Base-by-base conservation (phyloP, 2,797 vertebrate species). In the Lagodon rhomboides region DNA sequence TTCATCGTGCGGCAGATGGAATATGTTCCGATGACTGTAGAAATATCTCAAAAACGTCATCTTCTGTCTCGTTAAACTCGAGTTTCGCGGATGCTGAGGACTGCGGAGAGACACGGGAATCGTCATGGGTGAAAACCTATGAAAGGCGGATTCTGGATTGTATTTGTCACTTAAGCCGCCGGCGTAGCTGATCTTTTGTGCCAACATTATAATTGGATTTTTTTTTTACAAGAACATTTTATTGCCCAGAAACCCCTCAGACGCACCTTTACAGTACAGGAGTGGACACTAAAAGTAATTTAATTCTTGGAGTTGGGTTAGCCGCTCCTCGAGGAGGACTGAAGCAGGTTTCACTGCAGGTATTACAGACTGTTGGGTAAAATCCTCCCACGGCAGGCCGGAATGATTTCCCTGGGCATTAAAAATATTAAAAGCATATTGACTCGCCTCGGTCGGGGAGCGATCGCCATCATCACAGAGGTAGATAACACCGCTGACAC, bases 391-490 rank as follows among this genome's bases (percentile, higher is more conserved):
- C 85, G 66, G 22, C 23, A 46, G 51, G 47, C 51, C 25, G 30
- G 49, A 72, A 51, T 86, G 20, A 87, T 86, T 89, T 89, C 86
- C 85, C 83, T 50, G 54, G 50, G 77, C 44, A 23, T 62, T 72
- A 79, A 75, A 73, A 62, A 77, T 88, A 88, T 86, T 82, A 86
- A 85, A 85, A 85, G 64, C 62, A 65, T 79, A 87, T 82, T 83
- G 83, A 87, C 84, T 59, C 50, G 25, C 70, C 41, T 63, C 66
- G 67, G 86, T 71, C 61, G 64, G 80, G 60, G 80, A 83, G 53
- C 30, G 13, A 43, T 27, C 22, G 9, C n/a, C 82, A 60, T 73
- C 76, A 66, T 61, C 68, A 66, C 61, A 18, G 25, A 67, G 68
- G 70, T 38, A 16, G 66, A 85, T 44, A 58, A 69, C 23, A 69